A percentile compares a stretch with the other conserved stretches of the same genome.
Evolutionary conservation across 1,140 invertebrate species (phyloP).

Genomic region (Apocrypta bakeri): DNA sequence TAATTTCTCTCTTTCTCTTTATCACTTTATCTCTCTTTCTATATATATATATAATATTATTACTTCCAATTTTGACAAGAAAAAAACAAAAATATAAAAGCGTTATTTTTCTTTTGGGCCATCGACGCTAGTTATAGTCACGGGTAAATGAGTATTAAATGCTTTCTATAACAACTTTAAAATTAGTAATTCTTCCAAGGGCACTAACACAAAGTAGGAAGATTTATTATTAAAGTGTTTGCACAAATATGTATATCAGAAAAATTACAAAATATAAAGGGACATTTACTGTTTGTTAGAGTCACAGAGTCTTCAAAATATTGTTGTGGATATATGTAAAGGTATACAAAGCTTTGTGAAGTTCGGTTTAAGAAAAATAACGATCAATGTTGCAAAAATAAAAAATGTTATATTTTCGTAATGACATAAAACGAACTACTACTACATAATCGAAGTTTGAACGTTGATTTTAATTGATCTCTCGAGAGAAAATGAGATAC

Average conservation of each 20-base stretch:
- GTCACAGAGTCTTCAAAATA: constrained; percentile 53
- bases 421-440: no score
- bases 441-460: constrained; percentile 46
- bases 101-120: constrained; percentile 32
- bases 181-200: constrained; percentile 25
- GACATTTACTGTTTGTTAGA: constrained; percentile 46
- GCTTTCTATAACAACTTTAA: neutral
- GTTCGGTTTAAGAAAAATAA: constrained; percentile 32
- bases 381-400: neutral
- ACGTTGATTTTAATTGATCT: constrained; percentile 38
- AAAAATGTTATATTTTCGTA: constrained; percentile 48
- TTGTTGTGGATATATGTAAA: constrained; percentile 46
- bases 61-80: constrained; percentile 14
- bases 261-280: neutral
- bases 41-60: no score
- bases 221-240: constrained; percentile 15
- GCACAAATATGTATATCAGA: constrained; percentile 46
- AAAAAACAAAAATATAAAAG: constrained; percentile 18
- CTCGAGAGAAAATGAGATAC: constrained; percentile 25
- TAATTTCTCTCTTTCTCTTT: no score
- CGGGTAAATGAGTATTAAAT: constrained; percentile 17
- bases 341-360: constrained; percentile 37
- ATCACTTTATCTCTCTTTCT: no score
- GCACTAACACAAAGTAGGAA: constrained; percentile 31
- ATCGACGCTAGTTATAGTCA: constrained; percentile 45